A percentile compares a stretch with the other conserved stretches of the same genome.
phyloP scores from a whole-genome alignment of 2,797 vertebrate genomes.

The Sebastes melanostomus region DNA sequence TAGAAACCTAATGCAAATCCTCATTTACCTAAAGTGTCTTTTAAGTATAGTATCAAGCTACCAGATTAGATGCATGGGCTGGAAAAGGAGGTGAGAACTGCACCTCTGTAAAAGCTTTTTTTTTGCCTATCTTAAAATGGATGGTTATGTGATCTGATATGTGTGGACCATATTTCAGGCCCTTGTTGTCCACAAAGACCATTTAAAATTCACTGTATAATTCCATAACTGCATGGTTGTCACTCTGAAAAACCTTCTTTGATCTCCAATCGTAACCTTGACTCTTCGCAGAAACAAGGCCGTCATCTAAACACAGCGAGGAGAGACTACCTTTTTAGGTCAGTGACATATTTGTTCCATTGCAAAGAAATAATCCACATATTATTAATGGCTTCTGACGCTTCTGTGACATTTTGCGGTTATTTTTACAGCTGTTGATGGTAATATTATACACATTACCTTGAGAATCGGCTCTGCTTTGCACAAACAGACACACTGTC shows the following conservation, averaged over 20 bases:
- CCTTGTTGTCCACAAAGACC: background rate
- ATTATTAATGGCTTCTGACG: constrained; percentile 52
- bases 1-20: background rate
- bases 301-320: constrained; percentile 25
- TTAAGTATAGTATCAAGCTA: background rate
- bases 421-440: constrained; percentile 19
- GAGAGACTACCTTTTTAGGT: constrained; percentile 21
- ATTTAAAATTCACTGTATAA: constrained; percentile 25
- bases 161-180: constrained; percentile 17
- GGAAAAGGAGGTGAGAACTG: background rate
- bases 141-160: background rate
- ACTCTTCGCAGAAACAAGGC: constrained; percentile 28
- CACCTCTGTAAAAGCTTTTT: background rate
- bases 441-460: constrained; percentile 53
- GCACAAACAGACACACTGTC: constrained; percentile 38
- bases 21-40: background rate
- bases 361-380: constrained; percentile 17
- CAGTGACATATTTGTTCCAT: constrained; percentile 28
- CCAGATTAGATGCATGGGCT: background rate
- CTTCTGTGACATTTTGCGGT: constrained; percentile 27
- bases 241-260: background rate
- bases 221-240: constrained; percentile 24
- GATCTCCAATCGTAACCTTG: constrained; percentile 4
- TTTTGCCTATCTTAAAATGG: background rate
- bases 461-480: constrained; percentile 35